Evolutionary conservation across 2,888 invertebrate species (phyloP).

Genomic region (Allacma fusca): DNA sequence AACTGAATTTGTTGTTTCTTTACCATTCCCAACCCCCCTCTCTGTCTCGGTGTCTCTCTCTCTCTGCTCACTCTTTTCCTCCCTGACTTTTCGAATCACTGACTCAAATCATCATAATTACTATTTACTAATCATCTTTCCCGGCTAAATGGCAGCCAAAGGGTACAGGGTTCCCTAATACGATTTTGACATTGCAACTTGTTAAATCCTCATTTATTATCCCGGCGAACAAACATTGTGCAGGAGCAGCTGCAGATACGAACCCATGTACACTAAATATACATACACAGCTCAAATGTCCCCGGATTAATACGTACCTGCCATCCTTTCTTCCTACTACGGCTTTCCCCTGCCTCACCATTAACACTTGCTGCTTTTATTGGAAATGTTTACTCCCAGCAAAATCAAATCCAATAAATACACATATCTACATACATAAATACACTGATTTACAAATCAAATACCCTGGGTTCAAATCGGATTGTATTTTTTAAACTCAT

Average conservation of each 20-base stretch:
- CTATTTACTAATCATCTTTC: constrained; percentile 42
- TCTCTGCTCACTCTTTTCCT: neutral
- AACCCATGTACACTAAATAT: neutral
- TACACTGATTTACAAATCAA: too few relatives aligned
- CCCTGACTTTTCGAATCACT: constrained; percentile 36
- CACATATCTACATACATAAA: too few relatives aligned
- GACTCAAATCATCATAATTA: constrained; percentile 43
- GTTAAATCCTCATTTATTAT: constrained; percentile 24
- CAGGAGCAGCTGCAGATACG: neutral
- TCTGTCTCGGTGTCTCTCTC: constrained; percentile 2
- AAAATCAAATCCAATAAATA: too few relatives aligned
- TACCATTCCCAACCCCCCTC: neutral
- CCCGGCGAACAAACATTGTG: neutral
- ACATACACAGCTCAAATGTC: too few relatives aligned
- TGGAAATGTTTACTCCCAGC: too few relatives aligned
- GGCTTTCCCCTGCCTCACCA: too few relatives aligned
- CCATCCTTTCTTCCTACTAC: too few relatives aligned
- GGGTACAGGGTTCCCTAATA: constrained; percentile 25
- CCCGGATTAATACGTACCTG: too few relatives aligned
- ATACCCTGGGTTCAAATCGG: too few relatives aligned
- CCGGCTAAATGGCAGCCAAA: constrained; percentile 24
- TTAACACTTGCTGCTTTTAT: too few relatives aligned
- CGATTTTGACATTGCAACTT: constrained; percentile 24
- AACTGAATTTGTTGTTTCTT: constrained; percentile 21
- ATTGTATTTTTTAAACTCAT: too few relatives aligned